Evolutionary conservation across 2,113 vertebrate species (phyloP), one percentile per base, ranked within the genome.

Genomic region (Cheirogaleus medius): DNA sequence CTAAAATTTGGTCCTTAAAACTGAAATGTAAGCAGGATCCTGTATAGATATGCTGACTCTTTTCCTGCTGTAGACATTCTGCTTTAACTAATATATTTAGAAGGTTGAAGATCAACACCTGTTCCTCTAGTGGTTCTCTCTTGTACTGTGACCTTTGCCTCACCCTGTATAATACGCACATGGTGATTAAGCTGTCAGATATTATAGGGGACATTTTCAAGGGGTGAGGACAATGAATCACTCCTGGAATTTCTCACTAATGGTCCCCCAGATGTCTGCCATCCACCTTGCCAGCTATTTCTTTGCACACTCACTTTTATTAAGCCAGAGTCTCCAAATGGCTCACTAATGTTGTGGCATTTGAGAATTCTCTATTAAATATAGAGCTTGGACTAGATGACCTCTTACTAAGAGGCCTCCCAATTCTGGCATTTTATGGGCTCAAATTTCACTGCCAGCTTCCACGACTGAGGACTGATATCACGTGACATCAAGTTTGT

Each of bases 11-110:
- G 12, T 84, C 8, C 71, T 90, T 89, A 76, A 77, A 94, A 93
- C 82, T 86, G 12, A 91, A 89, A 37, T 81, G 11, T 73, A 93
- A 88, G 27, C 44, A 89, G 17, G 27, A 73, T 49, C 71, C n/a
- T 78, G 39, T 49, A 73, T 64, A 97, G 60, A 80, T 94, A 42
- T 69, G 54, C 64, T 91, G 69, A 68, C 58, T 96, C 4, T 5
- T 89, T 58, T 58, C 64, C 68, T 54, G 14, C 44, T 94, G 25
- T 14, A 39, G 60, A 88, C 49, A 88, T 94, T 95, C 68, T 69
- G 32, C 39, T 73, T 95, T 95, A 71, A 66, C 77, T 91, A 97
- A 89, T 96, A 86, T 94, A 96, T 97, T 98, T 97, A 97, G 94
- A 95, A 91, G 63, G 29, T 49, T 95, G 90, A 93, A 96, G 90